A percentile compares a stretch with the other conserved stretches of the same genome.
Evolutionary conservation across 1,140 invertebrate genomes (phyloP).

Genomic region (Aculops lycopersici): DNA sequence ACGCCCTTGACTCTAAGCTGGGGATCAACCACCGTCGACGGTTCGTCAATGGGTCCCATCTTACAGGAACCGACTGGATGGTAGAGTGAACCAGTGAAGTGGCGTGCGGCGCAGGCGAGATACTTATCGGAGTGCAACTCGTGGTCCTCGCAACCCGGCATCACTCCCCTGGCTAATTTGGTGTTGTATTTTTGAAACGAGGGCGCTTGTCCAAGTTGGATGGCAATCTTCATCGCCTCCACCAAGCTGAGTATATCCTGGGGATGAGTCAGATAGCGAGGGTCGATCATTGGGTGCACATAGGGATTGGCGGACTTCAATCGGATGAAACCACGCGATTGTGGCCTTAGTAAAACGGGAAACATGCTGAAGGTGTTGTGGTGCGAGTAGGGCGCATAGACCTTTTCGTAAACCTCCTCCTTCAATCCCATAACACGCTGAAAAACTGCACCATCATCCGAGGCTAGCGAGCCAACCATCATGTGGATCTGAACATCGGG

Average conservation of each 20-base stretch:
- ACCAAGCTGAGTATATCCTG: conserved; percentile 40
- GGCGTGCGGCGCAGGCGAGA: conserved; percentile 14
- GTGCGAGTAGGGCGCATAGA: conserved; percentile 8
- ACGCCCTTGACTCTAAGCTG: conserved; percentile 18
- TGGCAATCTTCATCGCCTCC: conserved; percentile 19
- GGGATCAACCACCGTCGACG: conserved; percentile 29
- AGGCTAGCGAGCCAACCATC: conserved; percentile 28
- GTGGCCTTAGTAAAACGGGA: conserved; percentile 37
- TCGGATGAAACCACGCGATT: conserved; percentile 37
- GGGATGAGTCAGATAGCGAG: conserved; percentile 52
- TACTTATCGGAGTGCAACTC: conserved; percentile 13
- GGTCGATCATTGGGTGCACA: conserved; percentile 60
- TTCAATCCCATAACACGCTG: conserved; percentile 30
- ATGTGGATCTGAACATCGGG: conserved; percentile 61
- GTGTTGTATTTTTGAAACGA: conserved; percentile 9
- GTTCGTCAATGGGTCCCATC: conserved; percentile 25
- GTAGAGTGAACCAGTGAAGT: conserved; percentile 19
- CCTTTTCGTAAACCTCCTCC: conserved; percentile 19
- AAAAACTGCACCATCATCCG: conserved; percentile 30
- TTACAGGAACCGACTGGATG: conserved; percentile 39
- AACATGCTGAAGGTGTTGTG: conserved; percentile 45
- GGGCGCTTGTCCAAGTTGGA: conserved; percentile 7
- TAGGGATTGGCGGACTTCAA: conserved; percentile 45
- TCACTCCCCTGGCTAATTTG: conserved; percentile 14
- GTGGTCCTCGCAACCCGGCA: conserved; percentile 9